Base-by-base conservation (phyloP, 2,113 vertebrate species). In the Sarotherodon lohbergeri region DNA sequence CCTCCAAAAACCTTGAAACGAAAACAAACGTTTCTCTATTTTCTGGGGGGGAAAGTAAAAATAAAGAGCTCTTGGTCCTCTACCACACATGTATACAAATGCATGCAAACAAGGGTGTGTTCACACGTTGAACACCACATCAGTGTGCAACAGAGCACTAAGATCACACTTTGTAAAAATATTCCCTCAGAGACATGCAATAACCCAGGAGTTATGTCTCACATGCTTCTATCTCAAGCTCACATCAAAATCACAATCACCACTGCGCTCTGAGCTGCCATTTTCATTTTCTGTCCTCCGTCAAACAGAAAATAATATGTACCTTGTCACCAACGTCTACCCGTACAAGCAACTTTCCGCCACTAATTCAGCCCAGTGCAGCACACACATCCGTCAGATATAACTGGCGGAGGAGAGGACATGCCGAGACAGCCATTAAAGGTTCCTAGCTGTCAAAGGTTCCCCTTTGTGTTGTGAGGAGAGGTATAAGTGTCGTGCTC, bases 381-480 rank as follows among this genome's bases (percentile, higher is more conserved):
- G 88, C 89, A 86, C 92, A 92, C 90, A 92, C 89, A 94, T 95
- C 93, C 92, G 90, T 95, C 95, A 95, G 89, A 94, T 91, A 85
- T 90, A 93, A 93, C 90, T 88, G 90, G 91, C 54, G 81, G 83
- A 91, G 93, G 93, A 95, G 93, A 94, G 88, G 92, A 87, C 94
- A 88, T 94, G 93, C 94, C 91, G 91, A 95, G 95, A 95, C 94
- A 92, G 94, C 95, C 95, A 96, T 96, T 96, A 96, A 95, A 93
- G 94, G 95, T 95, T 95, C 90, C 94, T 92, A 93, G 95, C 95
- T 96, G 94, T 95, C 95, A 96, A 95, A 95, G 94, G 95, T 96
- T 95, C 94, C 94, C 94, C 91, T 96, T 96, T 96, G 95, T 95
- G 92, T 93, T 91, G 78, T 90, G 90, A 94, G 95, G 92, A 95